These are phyloP conservation scores for Rhyacichthys aspro DNA, from an alignment of 2,797 vertebrate species.

Conservation along the genomic window DNA sequence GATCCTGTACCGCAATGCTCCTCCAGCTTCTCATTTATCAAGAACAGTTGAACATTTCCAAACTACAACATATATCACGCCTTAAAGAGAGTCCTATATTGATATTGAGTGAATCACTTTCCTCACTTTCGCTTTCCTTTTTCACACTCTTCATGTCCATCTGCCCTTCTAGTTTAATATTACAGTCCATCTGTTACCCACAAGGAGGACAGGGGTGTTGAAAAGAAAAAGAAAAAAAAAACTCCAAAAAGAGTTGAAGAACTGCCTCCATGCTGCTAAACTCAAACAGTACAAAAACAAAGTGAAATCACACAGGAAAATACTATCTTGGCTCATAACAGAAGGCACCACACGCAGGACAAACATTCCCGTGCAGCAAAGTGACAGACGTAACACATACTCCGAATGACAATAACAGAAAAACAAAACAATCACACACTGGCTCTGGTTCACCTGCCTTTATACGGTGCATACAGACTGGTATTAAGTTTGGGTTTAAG, in stretches of 20 bases:
- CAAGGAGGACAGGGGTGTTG: background rate
- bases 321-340: conserved; percentile 23
- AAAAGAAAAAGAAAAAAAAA: background rate
- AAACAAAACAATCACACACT: conserved; percentile 28
- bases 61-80: background rate
- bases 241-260: conserved; percentile 5
- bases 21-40: conserved; percentile 14
- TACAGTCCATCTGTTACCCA: conserved; percentile 5
- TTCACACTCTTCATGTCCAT: conserved; percentile 7
- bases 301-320: conserved; percentile 27
- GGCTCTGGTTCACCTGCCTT: conserved; percentile 19
- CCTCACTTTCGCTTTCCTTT: background rate
- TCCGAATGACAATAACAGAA: conserved; percentile 27
- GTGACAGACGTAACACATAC: conserved; percentile 23
- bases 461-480: background rate
- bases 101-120: conserved; percentile 3
- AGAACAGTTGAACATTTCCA: conserved; percentile 1
- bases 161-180: conserved; percentile 1
- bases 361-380: conserved; percentile 54
- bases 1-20: conserved; percentile 15
- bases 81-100: background rate
- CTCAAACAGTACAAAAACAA: conserved; percentile 44
- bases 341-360: conserved; percentile 45
- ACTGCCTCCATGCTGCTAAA: conserved; percentile 37
- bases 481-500: too few species aligned